Evolutionary conservation across 2,797 vertebrate species (phyloP).

Genomic region (Coranthus polyacanthus): DNA sequence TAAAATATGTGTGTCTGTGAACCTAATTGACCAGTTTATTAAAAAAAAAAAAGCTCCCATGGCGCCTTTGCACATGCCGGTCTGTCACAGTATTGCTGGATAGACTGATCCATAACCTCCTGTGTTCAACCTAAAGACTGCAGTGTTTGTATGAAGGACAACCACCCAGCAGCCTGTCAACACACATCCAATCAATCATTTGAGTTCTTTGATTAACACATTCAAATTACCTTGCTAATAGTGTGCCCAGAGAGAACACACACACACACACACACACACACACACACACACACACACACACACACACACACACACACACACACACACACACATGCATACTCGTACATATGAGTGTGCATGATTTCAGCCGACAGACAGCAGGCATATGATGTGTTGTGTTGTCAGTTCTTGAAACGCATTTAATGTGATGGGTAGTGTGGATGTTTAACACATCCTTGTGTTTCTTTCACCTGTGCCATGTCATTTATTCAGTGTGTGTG

Average conservation of each 20-base stretch:
- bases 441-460: constrained; percentile 38
- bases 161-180: constrained; percentile 2
- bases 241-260: constrained; percentile 30
- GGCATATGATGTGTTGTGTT: constrained; percentile 14
- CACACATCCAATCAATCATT: constrained; percentile 48
- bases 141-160: constrained; percentile 25
- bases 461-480: constrained; percentile 60
- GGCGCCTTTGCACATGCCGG: no score
- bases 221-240: constrained; percentile 48
- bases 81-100: constrained; percentile 2
- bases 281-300: neutral
- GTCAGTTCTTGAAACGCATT: constrained; percentile 27
- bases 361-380: constrained; percentile 31
- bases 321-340: neutral
- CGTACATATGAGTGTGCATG: constrained; percentile 15
- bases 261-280: neutral
- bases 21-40: neutral
- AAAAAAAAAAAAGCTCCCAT: neutral
- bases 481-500: constrained; percentile 54
- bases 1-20: neutral
- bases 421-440: constrained; percentile 12
- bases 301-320: neutral
- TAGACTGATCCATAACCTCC: constrained; percentile 8
- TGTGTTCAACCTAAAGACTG: neutral
- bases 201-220: constrained; percentile 47